These are phyloP conservation scores for Sweltsa coloradensis DNA, from an alignment of 1,140 invertebrate species.

Conservation along the genomic window DNA sequence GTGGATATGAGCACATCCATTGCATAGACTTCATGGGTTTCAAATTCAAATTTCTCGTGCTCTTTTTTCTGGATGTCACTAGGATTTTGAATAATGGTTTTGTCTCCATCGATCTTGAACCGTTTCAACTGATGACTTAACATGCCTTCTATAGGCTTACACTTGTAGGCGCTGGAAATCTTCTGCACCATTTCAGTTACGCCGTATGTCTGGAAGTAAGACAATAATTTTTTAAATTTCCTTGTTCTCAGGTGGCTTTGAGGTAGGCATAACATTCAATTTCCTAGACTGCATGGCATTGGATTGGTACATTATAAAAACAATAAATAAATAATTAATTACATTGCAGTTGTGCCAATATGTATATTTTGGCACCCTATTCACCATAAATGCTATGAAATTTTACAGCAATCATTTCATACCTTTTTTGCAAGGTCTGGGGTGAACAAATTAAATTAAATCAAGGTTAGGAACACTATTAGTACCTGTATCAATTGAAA, in stretches of 20 bases:
- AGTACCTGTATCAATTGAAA: too few species aligned
- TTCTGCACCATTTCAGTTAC: constrained; percentile 91
- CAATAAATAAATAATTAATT: not conserved
- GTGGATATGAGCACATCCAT: constrained; percentile 95
- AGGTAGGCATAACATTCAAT: too few species aligned
- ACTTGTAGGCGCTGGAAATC: constrained; percentile 82
- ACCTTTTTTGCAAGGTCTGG: too few species aligned
- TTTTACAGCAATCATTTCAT: too few species aligned
- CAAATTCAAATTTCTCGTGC: constrained; percentile 93
- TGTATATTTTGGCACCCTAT: too few species aligned
- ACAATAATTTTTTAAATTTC: constrained; percentile 10
- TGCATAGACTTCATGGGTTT: constrained; percentile 95
- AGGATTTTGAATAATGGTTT: constrained; percentile 97
- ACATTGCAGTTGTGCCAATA: not conserved
- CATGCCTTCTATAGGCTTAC: constrained; percentile 98
- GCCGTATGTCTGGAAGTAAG: constrained; percentile 63
- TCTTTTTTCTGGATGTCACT: constrained; percentile 95
- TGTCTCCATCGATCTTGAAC: constrained; percentile 95
- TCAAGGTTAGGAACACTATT: too few species aligned
- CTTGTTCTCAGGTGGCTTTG: too few species aligned
- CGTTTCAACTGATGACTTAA: constrained; percentile 95
- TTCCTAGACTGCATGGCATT: too few species aligned
- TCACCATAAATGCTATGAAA: too few species aligned
- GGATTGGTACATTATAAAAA: too few species aligned
- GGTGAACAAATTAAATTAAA: too few species aligned